phyloP scores from a whole-genome alignment of 1,140 invertebrate species.

The Pogonomyrmex californicus region DNA sequence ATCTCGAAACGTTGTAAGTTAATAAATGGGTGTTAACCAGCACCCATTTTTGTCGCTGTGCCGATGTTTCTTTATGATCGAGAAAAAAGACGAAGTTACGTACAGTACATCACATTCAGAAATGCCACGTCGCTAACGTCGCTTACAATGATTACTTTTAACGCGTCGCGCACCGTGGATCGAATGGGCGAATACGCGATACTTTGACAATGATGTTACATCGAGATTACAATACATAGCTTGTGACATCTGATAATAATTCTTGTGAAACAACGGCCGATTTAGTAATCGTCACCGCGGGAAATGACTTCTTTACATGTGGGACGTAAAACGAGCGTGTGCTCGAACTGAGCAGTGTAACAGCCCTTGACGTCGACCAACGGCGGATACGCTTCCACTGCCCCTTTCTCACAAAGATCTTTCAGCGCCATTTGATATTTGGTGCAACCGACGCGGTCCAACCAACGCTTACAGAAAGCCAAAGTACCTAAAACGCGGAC shows the following conservation, averaged over 20 bases:
- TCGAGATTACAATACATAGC: constrained; percentile 44
- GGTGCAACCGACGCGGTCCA: constrained; percentile 98
- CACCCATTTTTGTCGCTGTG: neutral
- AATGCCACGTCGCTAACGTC: constrained; percentile 17
- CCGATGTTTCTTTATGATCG: neutral
- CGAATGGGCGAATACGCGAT: neutral
- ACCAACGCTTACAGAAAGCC: constrained; percentile 99
- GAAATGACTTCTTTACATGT: constrained; percentile 99
- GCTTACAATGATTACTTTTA: constrained; percentile 7
- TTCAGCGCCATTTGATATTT: constrained; percentile 99
- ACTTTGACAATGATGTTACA: constrained; percentile 41
- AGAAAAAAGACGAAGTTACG: neutral
- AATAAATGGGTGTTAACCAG: neutral
- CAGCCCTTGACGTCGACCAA: constrained; percentile 99
- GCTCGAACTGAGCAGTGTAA: constrained; percentile 99
- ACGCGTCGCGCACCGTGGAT: neutral
- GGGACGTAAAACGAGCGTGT: constrained; percentile 98
- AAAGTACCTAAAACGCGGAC: constrained; percentile 90
- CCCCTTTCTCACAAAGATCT: constrained; percentile 98
- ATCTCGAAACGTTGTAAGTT: neutral
- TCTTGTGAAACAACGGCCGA: constrained; percentile 25
- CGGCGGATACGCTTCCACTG: constrained; percentile 99
- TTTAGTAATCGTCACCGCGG: constrained; percentile 97
- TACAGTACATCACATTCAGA: constrained; percentile 9
- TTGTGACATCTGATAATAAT: constrained; percentile 35